A percentile compares a stretch with the other conserved stretches of the same genome.
These are phyloP conservation scores for Antechinus stuartii DNA, from an alignment of 2,113 vertebrate genomes.

Conservation along the genomic window DNA sequence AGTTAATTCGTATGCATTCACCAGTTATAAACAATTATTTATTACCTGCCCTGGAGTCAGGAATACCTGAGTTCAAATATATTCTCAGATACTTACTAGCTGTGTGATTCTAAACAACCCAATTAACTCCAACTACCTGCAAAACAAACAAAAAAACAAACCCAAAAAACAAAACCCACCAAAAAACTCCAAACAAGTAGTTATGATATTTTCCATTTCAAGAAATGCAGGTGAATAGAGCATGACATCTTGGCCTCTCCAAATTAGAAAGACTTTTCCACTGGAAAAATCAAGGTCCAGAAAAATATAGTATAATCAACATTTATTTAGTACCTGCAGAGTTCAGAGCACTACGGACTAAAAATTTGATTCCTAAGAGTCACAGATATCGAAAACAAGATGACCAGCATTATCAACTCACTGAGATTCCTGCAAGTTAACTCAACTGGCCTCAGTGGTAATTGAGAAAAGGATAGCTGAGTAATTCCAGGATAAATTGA, in stretches of 20 bases:
- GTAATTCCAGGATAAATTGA: background rate
- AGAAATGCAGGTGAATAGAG: background rate
- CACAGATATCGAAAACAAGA: background rate
- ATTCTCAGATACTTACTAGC: background rate
- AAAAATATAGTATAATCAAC: background rate
- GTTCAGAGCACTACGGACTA: background rate
- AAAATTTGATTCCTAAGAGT: background rate
- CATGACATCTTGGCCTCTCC: background rate
- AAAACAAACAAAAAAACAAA: too few relatives aligned
- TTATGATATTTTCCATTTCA: background rate
- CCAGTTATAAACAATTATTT: background rate
- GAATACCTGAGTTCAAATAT: constrained; percentile 3
- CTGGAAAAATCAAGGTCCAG: background rate
- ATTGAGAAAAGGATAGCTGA: background rate
- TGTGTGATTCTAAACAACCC: background rate
- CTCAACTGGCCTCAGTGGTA: background rate
- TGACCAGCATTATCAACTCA: background rate
- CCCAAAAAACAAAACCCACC: background rate
- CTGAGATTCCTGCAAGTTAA: background rate
- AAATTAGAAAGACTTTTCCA: background rate
- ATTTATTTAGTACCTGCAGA: background rate
- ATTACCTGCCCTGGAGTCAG: background rate
- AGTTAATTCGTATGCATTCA: constrained; percentile 2
- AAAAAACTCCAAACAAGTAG: constrained; percentile 19
- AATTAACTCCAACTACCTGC: background rate